These are phyloP conservation scores for Daphoenositta chrysoptera DNA, from an alignment of 2,113 vertebrate species.

Conservation along the genomic window DNA sequence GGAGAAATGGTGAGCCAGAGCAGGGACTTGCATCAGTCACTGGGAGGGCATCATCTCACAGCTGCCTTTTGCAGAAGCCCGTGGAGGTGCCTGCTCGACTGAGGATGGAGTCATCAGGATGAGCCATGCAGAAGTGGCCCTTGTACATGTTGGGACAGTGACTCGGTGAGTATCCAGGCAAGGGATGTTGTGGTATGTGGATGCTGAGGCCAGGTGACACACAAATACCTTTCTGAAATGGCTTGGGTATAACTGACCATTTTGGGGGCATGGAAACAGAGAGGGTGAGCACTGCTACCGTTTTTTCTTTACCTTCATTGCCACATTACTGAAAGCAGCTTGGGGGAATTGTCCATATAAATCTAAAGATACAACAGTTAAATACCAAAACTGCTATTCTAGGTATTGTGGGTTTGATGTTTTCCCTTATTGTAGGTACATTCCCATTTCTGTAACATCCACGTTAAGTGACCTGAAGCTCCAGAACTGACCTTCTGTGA, in stretches of 20 bases:
- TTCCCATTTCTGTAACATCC: neutral
- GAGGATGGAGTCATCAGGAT: rapidly evolving
- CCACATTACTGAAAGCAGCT: neutral
- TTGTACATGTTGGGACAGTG: neutral
- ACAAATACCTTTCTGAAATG: neutral
- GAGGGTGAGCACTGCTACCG: neutral
- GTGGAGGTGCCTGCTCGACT: rapidly evolving
- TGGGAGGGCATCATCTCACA: neutral
- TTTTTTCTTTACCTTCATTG: neutral
- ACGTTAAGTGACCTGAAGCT: neutral
- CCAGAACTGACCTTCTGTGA: neutral
- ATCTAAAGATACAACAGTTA: neutral
- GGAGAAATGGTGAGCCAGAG: neutral
- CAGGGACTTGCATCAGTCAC: neutral
- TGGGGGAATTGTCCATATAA: neutral
- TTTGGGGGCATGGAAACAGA: neutral
- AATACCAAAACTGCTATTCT: neutral
- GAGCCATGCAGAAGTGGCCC: neutral
- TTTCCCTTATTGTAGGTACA: neutral
- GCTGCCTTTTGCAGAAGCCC: neutral
- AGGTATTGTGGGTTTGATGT: neutral
- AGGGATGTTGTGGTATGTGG: neutral
- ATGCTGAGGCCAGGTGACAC: neutral
- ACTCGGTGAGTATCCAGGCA: rapidly evolving
- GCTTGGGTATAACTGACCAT: neutral